Evolutionary conservation across 2,888 invertebrate species (phyloP), one percentile per base, ranked within the genome.

Genomic region (Orthonychiurus folsomi): DNA sequence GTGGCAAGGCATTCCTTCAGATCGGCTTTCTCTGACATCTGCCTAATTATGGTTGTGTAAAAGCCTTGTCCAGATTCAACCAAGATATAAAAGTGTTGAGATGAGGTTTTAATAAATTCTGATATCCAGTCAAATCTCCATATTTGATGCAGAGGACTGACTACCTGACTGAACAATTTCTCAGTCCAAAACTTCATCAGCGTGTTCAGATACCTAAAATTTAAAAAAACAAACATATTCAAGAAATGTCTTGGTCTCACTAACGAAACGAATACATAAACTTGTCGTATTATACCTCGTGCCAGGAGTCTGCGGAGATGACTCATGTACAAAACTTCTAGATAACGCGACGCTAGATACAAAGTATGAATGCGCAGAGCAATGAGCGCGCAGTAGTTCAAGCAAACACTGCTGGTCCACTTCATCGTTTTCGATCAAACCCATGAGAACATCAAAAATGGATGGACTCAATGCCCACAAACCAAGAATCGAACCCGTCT

Each of bases 121-220:
- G 65, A 61, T 20, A 72, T 64, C 72, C 72, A 72, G 3, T 66
- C 65, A 23, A 63, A 24, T 5, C 67, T 26, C 65, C 66, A 66
- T 20, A 48, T 48, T 1, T 9, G 37, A 15, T 23, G 25, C 24
- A 9, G 3, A 37, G 20, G 55, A 1, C 9, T 9, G 15, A 12
- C 2, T 20, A 60, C 37, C 5, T 9, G 2, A n/a, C 2, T 37
- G 21, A 27, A 18, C 3, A 64, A 25, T 50, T 65, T 60, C 18
- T 63, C 57, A 18, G 65, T 58, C 72, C 72, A 72, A 61, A 70
- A 70, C 0, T 67, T 60, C 68, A 70, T 68, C n/a, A 72, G 56
- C 5, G 65, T 62, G 26, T 64, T 66, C 20, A 71, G 61, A 37
- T 69, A 66, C 23, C 66, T 66, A 47, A 50, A 60, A n/a, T 59